phyloP scores from a whole-genome alignment of 2,797 vertebrate genomes.

The Sciurus vulgaris region DNA sequence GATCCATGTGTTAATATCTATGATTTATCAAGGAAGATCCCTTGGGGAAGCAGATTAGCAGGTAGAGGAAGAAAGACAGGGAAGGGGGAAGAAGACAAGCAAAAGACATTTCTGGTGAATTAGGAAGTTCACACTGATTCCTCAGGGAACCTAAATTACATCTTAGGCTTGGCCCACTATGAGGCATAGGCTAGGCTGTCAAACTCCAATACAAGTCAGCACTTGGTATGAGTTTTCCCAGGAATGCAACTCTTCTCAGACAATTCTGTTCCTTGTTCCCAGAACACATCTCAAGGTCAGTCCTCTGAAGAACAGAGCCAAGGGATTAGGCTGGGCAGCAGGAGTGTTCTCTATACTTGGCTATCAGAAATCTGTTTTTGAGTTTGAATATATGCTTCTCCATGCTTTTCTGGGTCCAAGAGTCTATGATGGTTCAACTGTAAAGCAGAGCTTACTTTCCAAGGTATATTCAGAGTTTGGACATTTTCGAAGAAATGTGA shows the following conservation, averaged over 20 bases:
- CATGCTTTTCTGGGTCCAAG: neutral
- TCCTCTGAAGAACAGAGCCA: neutral
- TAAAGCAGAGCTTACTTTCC: neutral
- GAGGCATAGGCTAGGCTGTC: neutral
- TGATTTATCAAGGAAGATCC: neutral
- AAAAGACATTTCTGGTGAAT: neutral
- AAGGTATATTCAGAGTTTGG: neutral
- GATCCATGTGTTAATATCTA: neutral
- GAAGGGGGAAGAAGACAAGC: neutral
- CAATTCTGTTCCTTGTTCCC: neutral
- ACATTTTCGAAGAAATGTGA: slow-evolving; percentile 30
- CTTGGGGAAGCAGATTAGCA: neutral
- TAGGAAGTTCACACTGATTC: neutral
- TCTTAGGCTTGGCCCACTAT: neutral
- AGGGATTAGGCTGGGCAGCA: neutral
- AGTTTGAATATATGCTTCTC: neutral
- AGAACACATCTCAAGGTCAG: neutral
- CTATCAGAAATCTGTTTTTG: neutral
- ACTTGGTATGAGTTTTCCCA: neutral
- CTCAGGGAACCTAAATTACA: neutral
- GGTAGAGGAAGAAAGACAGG: neutral
- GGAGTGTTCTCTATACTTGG: neutral
- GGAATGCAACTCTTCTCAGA: neutral
- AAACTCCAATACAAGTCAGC: neutral
- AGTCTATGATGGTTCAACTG: neutral